phyloP scores from a whole-genome alignment of 2,888 invertebrate species.

The Diarsia mendica region DNA sequence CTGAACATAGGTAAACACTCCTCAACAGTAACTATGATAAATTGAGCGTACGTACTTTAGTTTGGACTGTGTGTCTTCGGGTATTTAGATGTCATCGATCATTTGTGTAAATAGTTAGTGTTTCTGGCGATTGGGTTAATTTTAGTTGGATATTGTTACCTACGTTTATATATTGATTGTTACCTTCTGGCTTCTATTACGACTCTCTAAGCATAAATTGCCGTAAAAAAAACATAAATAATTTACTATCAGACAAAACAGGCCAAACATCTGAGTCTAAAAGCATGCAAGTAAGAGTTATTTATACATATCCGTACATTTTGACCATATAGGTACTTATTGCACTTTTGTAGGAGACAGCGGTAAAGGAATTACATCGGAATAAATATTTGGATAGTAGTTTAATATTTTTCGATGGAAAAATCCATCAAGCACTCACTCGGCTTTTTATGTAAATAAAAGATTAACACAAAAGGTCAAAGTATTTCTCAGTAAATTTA shows the following conservation, averaged over 20 bases:
- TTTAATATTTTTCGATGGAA: neutral
- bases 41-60: slow-evolving; percentile 48
- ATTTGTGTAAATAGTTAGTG: slow-evolving; percentile 27
- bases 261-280: too few species aligned
- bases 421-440: neutral
- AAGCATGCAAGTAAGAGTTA: too few species aligned
- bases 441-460: neutral
- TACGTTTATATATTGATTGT: slow-evolving; percentile 4
- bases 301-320: too few species aligned
- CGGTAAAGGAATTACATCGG: neutral
- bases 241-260: too few species aligned
- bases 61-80: slow-evolving; percentile 27
- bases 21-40: slow-evolving; percentile 51
- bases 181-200: neutral
- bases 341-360: too few species aligned
- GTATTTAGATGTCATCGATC: slow-evolving; percentile 28
- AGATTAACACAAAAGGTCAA: neutral
- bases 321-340: too few species aligned
- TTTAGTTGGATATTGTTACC: neutral
- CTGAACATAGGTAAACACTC: slow-evolving; percentile 47
- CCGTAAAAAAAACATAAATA: too few species aligned
- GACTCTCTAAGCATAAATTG: neutral
- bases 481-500: neutral
- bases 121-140: neutral
- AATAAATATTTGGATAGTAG: neutral